These are phyloP conservation scores for Campoplex nolae DNA, from an alignment of 2,888 invertebrate species.

Conservation along the genomic window DNA sequence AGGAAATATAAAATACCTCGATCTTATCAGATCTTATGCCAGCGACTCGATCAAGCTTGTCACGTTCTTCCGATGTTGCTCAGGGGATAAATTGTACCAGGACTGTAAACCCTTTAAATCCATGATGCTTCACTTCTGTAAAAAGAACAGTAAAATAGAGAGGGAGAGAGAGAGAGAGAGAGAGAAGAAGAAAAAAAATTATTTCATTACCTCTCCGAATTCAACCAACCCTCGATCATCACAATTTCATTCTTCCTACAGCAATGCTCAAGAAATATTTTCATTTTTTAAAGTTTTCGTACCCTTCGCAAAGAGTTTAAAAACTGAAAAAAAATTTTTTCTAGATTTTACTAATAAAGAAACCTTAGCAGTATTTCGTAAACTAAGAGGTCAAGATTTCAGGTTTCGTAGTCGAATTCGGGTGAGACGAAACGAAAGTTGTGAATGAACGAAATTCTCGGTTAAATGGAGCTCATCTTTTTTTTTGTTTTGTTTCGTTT, in stretches of 20 bases:
- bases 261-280: not conserved
- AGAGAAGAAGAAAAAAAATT: not conserved
- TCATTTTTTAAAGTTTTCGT: not conserved
- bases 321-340: not conserved
- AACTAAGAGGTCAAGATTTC: not conserved
- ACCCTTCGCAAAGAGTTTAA: not conserved
- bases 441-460: not conserved
- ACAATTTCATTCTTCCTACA: not conserved
- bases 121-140: not conserved
- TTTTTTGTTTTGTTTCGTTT: not conserved
- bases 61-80: conserved; percentile 16
- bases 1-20: conserved; percentile 42
- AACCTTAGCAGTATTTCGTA: not conserved
- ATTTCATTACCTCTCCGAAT: not conserved
- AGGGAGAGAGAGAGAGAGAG: conserved; percentile 10
- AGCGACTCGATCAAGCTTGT: conserved; percentile 38
- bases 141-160: not conserved
- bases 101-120: not conserved
- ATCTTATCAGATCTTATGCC: conserved; percentile 46
- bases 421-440: not conserved
- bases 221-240: not conserved
- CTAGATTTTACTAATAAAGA: not conserved
- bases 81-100: not conserved
- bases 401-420: not conserved
- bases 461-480: not conserved